These are phyloP conservation scores for Balaenoptera acutorostrata DNA, from an alignment of 2,113 vertebrate genomes.

Conservation along the genomic window DNA sequence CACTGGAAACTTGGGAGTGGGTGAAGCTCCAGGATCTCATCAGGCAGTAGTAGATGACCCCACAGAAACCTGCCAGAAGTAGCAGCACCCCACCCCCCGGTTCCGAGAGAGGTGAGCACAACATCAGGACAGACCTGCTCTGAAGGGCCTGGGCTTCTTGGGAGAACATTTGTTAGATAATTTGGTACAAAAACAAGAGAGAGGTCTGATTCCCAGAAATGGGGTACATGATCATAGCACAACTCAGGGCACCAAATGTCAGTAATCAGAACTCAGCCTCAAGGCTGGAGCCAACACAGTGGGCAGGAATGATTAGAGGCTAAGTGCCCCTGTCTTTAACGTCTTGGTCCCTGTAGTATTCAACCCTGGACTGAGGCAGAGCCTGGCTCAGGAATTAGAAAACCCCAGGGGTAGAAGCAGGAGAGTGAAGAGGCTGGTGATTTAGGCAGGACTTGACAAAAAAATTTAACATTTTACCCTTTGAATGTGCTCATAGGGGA, in stretches of 20 bases:
- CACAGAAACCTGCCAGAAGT: background rate
- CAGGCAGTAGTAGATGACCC: background rate
- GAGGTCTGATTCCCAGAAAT: background rate
- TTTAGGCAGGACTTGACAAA: background rate
- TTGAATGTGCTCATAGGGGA: background rate
- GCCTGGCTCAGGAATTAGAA: background rate
- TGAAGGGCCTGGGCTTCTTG: background rate
- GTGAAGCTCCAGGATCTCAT: background rate
- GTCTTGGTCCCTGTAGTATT: background rate
- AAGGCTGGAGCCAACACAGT: background rate
- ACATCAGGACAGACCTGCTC: background rate
- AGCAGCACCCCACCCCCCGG: background rate
- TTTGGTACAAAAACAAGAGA: background rate
- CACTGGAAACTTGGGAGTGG: background rate
- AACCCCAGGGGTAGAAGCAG: background rate
- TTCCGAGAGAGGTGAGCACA: background rate
- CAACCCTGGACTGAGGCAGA: background rate
- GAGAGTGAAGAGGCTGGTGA: background rate
- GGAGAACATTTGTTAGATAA: background rate
- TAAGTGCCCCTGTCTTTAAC: background rate
- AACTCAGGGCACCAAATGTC: background rate
- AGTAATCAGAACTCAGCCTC: background rate
- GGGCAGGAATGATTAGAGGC: background rate
- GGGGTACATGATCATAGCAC: background rate
- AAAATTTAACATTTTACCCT: background rate